Evolutionary conservation across 2,888 invertebrate genomes (phyloP).

Genomic region (Elmis aenea): DNA sequence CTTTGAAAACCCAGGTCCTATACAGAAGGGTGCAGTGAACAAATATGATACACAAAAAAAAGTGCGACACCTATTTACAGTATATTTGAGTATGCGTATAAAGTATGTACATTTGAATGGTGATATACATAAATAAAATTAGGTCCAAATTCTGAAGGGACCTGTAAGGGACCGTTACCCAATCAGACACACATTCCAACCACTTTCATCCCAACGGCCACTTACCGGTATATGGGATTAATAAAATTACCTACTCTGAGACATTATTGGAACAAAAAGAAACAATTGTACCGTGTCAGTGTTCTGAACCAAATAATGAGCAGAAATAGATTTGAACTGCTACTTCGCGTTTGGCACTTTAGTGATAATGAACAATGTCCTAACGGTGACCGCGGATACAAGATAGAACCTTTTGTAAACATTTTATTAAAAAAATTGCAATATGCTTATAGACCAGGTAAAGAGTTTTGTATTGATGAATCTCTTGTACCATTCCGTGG

Average conservation of each 20-base stretch:
- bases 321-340: conserved; percentile 4
- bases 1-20: too few species aligned
- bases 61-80: too few species aligned
- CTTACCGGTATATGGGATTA: too few species aligned
- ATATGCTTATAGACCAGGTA: neutral
- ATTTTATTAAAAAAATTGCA: conserved; percentile 1
- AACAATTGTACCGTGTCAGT: neutral
- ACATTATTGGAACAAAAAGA: conserved; percentile 1
- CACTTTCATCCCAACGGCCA: too few species aligned
- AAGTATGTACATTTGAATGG: too few species aligned
- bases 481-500: conserved; percentile 1
- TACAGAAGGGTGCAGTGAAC: too few species aligned
- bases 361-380: conserved; percentile 7
- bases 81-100: too few species aligned
- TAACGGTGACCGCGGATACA: neutral
- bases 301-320: neutral
- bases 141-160: too few species aligned
- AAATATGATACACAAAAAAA: too few species aligned
- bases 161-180: too few species aligned
- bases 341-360: conserved; percentile 4
- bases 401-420: conserved; percentile 5
- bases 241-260: neutral
- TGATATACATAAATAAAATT: too few species aligned
- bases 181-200: too few species aligned
- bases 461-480: conserved; percentile 3